A percentile compares a stretch with the other conserved stretches of the same genome.
phyloP scores from a whole-genome alignment of 2,888 invertebrate species.

The Boloria selene region DNA sequence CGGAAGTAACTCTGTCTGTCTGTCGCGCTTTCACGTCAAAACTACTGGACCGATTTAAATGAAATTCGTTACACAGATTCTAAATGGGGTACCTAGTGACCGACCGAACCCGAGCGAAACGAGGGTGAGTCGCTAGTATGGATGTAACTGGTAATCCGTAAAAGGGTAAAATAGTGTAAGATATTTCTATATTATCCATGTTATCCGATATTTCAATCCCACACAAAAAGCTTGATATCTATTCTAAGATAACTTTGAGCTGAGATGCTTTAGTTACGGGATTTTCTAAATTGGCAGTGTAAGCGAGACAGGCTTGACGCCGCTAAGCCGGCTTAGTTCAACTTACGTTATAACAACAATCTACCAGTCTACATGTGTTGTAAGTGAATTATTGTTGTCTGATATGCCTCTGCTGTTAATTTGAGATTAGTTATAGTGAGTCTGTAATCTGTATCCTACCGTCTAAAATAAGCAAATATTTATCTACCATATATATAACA shows the following conservation, averaged over 20 bases:
- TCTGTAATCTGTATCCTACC: neutral
- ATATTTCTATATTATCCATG: too few species aligned
- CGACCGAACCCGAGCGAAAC: too few species aligned
- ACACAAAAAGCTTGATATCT: neutral
- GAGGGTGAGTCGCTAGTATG: too few species aligned
- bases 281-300: conserved; percentile 45
- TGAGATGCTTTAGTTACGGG: conserved; percentile 39
- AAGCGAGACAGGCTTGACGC: conserved; percentile 43
- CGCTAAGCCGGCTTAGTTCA: conserved; percentile 44
- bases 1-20: too few species aligned
- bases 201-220: too few species aligned
- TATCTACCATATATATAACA: neutral
- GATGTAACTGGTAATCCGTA: too few species aligned
- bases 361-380: conserved; percentile 30
- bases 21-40: too few species aligned
- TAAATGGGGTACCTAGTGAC: too few species aligned
- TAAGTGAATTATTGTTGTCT: conserved; percentile 31
- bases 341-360: conserved; percentile 44
- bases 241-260: conserved; percentile 5
- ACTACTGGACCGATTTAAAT: too few species aligned
- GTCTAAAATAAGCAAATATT: neutral
- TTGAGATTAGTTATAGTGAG: conserved; percentile 15
- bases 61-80: too few species aligned
- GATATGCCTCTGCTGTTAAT: conserved; percentile 23
- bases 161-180: too few species aligned